These are phyloP conservation scores for Pantelozetes paolii DNA, from an alignment of 2,888 invertebrate genomes.

Conservation along the genomic window DNA sequence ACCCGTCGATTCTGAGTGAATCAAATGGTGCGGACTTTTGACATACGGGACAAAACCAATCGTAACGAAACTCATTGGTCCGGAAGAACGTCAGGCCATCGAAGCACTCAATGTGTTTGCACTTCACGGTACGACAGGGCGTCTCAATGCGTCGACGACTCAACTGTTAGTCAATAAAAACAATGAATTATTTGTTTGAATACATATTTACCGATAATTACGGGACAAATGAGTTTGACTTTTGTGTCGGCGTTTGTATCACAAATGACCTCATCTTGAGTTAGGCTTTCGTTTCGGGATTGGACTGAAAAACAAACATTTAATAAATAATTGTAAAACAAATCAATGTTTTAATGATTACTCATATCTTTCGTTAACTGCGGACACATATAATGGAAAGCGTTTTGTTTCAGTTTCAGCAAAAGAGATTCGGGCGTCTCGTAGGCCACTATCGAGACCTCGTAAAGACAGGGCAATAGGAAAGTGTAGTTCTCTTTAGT, in stretches of 20 bases:
- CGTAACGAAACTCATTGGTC: constrained; percentile 4
- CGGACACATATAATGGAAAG: background rate
- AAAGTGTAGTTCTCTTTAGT: background rate
- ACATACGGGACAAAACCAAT: constrained; percentile 34
- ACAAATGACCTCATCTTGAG: background rate
- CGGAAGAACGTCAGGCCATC: background rate
- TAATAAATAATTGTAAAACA: background rate
- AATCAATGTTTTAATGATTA: too few relatives aligned
- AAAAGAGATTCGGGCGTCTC: constrained; percentile 8
- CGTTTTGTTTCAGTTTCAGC: background rate
- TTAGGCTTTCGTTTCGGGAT: background rate
- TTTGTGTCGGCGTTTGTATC: background rate
- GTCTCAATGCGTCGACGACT: constrained; percentile 11
- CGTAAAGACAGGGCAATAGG: constrained; percentile 13
- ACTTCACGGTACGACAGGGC: constrained; percentile 3
- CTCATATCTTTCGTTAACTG: background rate
- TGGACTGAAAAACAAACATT: background rate
- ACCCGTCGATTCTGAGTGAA: constrained; percentile 15
- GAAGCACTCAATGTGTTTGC: constrained; percentile 31
- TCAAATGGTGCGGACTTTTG: constrained; percentile 11
- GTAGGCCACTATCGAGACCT: background rate
- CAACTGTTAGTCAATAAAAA: background rate
- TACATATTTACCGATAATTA: background rate
- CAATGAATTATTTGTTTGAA: too few relatives aligned
- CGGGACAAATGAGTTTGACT: constrained; percentile 27